Conservation (phyloP, 2,888 invertebrate species). For the Macrosiphum euphorbiae region DNA sequence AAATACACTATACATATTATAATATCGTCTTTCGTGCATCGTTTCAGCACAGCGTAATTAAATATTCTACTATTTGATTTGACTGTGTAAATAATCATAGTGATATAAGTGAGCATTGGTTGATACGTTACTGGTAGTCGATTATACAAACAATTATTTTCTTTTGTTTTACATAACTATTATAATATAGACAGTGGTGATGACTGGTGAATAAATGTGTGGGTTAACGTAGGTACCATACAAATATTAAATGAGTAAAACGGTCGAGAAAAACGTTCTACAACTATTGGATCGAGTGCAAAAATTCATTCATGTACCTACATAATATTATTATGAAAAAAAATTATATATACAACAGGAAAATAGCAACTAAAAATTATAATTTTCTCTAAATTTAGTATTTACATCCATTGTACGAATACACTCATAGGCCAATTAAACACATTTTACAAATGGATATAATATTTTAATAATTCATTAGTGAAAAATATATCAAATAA, state of each 20-base stretch:
- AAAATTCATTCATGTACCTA: not conserved
- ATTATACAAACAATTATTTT: not conserved
- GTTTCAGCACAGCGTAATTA: not conserved
- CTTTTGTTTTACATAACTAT: not conserved
- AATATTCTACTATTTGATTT: not conserved
- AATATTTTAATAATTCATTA: not conserved
- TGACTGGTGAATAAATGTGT: not conserved
- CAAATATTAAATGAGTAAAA: not conserved
- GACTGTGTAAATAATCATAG: not conserved
- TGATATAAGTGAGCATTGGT: not conserved
- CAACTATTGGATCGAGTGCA: not conserved
- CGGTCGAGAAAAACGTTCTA: not conserved
- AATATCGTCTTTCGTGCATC: not conserved
- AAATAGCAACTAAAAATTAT: not conserved
- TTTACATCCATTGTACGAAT: slow-evolving; percentile 5
- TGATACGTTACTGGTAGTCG: not conserved
- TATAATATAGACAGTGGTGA: not conserved
- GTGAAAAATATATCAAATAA: not conserved
- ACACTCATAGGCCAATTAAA: not conserved
- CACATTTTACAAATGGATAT: slow-evolving; percentile 5
- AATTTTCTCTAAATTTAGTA: not conserved
- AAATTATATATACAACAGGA: not conserved
- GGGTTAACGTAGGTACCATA: not conserved
- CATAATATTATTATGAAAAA: not conserved
- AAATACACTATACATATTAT: not conserved